phyloP scores from a whole-genome alignment of 1,140 invertebrate genomes.

The Cotesia typhae region DNA sequence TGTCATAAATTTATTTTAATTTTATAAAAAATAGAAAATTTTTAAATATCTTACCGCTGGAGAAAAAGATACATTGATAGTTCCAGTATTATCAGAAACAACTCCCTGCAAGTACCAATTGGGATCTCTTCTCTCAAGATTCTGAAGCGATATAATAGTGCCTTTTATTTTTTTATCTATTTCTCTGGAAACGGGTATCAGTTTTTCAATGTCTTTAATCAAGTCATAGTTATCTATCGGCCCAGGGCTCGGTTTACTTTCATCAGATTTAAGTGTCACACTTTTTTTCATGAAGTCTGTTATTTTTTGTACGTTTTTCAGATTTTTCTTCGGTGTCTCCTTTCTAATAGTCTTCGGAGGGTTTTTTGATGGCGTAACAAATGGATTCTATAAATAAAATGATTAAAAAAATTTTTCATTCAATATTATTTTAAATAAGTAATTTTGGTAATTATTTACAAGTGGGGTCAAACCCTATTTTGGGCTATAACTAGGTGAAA shows the following conservation, averaged over 20 bases:
- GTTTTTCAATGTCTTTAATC: conserved; percentile 44
- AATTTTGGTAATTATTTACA: no score
- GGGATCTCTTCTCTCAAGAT: conserved; percentile 44
- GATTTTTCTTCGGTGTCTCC: neutral
- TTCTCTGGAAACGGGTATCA: conserved; percentile 28
- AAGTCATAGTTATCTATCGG: conserved; percentile 45
- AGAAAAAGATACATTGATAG: conserved; percentile 52
- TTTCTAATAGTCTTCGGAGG: neutral
- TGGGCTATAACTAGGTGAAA: no score
- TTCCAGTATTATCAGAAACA: conserved; percentile 51
- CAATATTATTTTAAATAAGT: no score
- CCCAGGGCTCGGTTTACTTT: neutral
- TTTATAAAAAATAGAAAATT: conserved; percentile 5
- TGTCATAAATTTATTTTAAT: neutral
- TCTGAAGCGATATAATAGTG: conserved; percentile 44
- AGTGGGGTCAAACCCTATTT: no score
- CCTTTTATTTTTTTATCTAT: conserved; percentile 45
- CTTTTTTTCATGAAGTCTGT: conserved; percentile 31
- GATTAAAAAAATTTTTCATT: no score
- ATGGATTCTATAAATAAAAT: no score
- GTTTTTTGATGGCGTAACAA: neutral
- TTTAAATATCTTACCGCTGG: conserved; percentile 46
- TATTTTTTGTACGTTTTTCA: neutral
- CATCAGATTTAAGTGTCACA: neutral
- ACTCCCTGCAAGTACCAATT: conserved; percentile 51